These are phyloP conservation scores for Regulus satrapa DNA, from an alignment of 2,113 vertebrate genomes.

Conservation along the genomic window DNA sequence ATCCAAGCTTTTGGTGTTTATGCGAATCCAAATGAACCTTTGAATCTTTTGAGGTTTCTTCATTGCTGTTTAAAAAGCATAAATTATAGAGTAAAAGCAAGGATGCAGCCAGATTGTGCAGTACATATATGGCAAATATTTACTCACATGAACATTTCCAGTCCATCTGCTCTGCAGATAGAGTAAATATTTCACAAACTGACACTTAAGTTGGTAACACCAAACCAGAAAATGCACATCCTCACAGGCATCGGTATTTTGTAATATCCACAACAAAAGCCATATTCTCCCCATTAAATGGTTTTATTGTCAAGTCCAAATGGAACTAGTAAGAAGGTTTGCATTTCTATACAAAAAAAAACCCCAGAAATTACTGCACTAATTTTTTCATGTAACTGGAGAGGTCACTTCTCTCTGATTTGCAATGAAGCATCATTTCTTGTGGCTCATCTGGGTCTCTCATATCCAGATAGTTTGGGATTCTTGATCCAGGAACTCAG, in stretches of 20 bases:
- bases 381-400: background rate
- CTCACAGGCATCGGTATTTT: background rate
- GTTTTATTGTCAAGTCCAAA: background rate
- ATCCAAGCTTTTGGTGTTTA: slow-evolving; percentile 27
- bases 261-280: background rate
- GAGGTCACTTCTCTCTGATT: background rate
- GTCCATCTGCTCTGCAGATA: slow-evolving; percentile 64
- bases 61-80: slow-evolving; percentile 38
- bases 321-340: background rate
- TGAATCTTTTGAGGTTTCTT: slow-evolving; percentile 23
- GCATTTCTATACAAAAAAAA: background rate
- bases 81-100: slow-evolving; percentile 39
- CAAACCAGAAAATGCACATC: slow-evolving; percentile 12
- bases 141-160: slow-evolving; percentile 57
- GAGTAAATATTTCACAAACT: slow-evolving; percentile 48
- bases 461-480: background rate
- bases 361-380: background rate
- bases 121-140: slow-evolving; percentile 61
- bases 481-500: background rate
- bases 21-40: slow-evolving; percentile 31
- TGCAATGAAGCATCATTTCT: background rate
- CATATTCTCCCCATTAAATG: background rate
- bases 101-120: slow-evolving; percentile 50
- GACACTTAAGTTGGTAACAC: slow-evolving; percentile 26
- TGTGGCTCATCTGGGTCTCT: background rate